Base-by-base conservation (phyloP, 2,888 invertebrate genomes). In the Globia sparganii region DNA sequence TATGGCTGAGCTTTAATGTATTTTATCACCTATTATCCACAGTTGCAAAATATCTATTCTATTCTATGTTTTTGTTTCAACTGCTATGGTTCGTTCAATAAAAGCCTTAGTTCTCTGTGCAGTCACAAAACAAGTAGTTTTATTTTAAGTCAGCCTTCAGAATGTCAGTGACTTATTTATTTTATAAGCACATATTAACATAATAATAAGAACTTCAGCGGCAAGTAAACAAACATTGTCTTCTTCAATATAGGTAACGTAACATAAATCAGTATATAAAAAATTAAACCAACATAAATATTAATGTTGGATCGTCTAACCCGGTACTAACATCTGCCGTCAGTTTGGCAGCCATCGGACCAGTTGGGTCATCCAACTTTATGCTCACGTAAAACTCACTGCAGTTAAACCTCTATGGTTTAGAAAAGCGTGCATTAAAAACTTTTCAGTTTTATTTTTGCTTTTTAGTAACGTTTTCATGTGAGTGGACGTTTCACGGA, bases 371-470 rank as follows among this genome's bases (percentile, higher is more conserved):
- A 68, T 69, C 59, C 62, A 84, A 85, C 77, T 85, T 84, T 84
- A 85, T 84, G 81, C 40, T 64, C 71, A 77, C 77, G 77, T 77
- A 77, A 73, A 80, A 43, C 65, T 84, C 76, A 15, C 58, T 59
- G 72, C 74, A 74, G 82, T 77, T 72, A 72, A 74, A 62, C 68
- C 82, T 72, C 58, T 40, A 84, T 75, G 85, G 72, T 85, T 82
- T 85, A 81, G 77, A 85, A 85, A 72, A 77, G 69, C 81, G 74
- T 49, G 69, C 69, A 84, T 84, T 81, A 64, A 77, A 85, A 77
- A 70, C 68, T 77, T 81, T 77, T 67, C 25, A 4, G 46, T 68
- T 74, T 65, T 56, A n/a, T 53, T 72, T 77, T 71, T 34, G 62
- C 11, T 67, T 80, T 80, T 69, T 71, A 64, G n/a, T 72, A 43